Evolutionary conservation across 2,113 vertebrate species (phyloP), one percentile per base, ranked within the genome.

Genomic region (Siniperca knerii): DNA sequence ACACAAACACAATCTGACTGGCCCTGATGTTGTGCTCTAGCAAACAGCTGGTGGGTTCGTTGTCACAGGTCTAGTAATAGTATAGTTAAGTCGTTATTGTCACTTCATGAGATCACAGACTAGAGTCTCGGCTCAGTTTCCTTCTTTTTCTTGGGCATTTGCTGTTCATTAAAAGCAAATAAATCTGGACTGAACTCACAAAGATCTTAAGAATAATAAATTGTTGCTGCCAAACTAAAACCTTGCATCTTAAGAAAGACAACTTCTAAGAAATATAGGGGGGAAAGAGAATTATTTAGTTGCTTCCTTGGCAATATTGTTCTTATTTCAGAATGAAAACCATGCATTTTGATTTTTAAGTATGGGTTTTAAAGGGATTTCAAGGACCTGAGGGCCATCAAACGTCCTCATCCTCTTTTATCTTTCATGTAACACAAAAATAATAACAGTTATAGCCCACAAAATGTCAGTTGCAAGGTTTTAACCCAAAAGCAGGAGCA

Each of bases 141-240:
- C 58, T 69, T 61, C 42, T 35, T 52, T 46, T 81, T 61, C 46
- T 29, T 20, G 7, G 11, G 15, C 21, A 65, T 37, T 23, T 69
- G 4, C 16, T 13, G 20, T 67, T 77, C 42, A 42, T 72, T 57
- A 50, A 35, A 0, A 65, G 48, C 52, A 77, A 60, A 69, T 8
- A 54, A 46, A 23, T 62, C 12, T 61, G 35, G 29, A 58, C 52
- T 78, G 62, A 79, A 72, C 48, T 54, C 33, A 20, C 4, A 0
- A n/a, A 55, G 70, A 87, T 77, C 57, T 81, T 72, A 73, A 40
- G 61, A 86, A 73, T 77, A 55, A 77, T 68, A 75, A 82, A 64
- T 10, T 57, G 74, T 20, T 55, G 70, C 87, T 88, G 37, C 21
- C 60, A 54, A 25, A 64, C 12, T 75, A 57, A 89, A 82, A 4